These are phyloP conservation scores for Pardalotus punctatus DNA, from an alignment of 2,113 vertebrate genomes.

Conservation along the genomic window DNA sequence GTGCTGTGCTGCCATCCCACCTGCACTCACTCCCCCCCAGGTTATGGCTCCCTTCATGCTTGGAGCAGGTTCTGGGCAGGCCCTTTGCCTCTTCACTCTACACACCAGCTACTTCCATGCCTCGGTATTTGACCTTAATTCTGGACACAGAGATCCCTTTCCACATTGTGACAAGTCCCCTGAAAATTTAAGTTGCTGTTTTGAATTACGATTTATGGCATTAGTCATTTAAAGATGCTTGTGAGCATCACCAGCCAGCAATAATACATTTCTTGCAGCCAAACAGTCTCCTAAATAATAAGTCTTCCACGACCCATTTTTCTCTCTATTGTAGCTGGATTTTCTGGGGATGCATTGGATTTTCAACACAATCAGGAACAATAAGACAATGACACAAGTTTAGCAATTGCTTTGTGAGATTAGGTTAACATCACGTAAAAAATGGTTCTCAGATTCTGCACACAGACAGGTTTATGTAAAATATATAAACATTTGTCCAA, in stretches of 20 bases:
- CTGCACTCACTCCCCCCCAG: not conserved
- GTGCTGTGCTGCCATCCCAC: not conserved
- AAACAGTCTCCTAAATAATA: not conserved
- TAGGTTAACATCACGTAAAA: not conserved
- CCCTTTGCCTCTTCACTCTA: not conserved
- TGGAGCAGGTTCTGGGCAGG: not conserved
- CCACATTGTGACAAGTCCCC: not conserved
- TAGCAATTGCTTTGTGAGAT: not conserved
- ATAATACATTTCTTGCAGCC: rapidly evolving
- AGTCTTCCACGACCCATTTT: not conserved
- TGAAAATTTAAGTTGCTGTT: not conserved
- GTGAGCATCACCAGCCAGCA: not conserved
- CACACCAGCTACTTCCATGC: not conserved
- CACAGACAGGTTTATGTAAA: conserved; percentile 79
- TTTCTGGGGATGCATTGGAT: not conserved
- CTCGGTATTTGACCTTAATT: not conserved
- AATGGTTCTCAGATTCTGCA: conserved; percentile 66
- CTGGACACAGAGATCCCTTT: not conserved
- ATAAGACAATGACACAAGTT: not conserved
- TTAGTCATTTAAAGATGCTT: not conserved
- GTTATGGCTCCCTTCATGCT: rapidly evolving
- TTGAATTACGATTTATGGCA: not conserved
- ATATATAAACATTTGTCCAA: conserved; percentile 78
- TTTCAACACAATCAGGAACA: not conserved
- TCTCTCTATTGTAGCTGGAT: not conserved